A percentile compares a stretch with the other conserved stretches of the same genome.
Evolutionary conservation across 2,888 invertebrate species (phyloP).

Genomic region (Dorcus hopei): DNA sequence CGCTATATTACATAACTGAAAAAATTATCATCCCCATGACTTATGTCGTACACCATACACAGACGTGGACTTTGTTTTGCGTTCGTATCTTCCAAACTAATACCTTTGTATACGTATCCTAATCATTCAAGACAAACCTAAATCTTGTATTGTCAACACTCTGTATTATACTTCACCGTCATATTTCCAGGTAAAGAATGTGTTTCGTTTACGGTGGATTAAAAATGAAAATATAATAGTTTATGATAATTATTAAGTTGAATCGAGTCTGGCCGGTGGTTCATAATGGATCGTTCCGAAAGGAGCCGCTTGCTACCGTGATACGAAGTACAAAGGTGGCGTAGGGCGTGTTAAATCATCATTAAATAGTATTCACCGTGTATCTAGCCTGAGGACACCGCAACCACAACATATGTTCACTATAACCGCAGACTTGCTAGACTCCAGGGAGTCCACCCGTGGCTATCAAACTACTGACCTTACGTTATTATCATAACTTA

Average conservation of each 20-base stretch:
- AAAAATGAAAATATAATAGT: slow-evolving; percentile 11
- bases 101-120: too few species aligned
- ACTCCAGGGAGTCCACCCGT: not conserved
- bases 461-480: not conserved
- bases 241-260: slow-evolving; percentile 8
- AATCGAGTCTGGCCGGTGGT: slow-evolving; percentile 9
- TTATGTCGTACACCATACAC: too few species aligned
- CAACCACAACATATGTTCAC: slow-evolving; percentile 29
- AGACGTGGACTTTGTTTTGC: too few species aligned
- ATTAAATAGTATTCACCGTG: slow-evolving; percentile 21
- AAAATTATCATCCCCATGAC: too few species aligned
- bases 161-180: not conserved
- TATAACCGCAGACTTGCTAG: slow-evolving; percentile 12
- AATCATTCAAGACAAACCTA: too few species aligned
- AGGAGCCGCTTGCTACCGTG: slow-evolving; percentile 16
- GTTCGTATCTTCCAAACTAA: too few species aligned
- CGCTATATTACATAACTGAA: slow-evolving; percentile 16
- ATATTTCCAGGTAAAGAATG: not conserved
- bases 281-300: slow-evolving; percentile 14
- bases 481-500: not conserved
- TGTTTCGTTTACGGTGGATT: not conserved
- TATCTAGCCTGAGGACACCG: slow-evolving; percentile 24
- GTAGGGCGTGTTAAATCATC: slow-evolving; percentile 18
- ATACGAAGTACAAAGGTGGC: slow-evolving; percentile 15
- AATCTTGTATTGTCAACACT: not conserved